These are phyloP conservation scores for Oegoconia quadripuncta DNA, from an alignment of 2,888 invertebrate genomes.

Conservation along the genomic window DNA sequence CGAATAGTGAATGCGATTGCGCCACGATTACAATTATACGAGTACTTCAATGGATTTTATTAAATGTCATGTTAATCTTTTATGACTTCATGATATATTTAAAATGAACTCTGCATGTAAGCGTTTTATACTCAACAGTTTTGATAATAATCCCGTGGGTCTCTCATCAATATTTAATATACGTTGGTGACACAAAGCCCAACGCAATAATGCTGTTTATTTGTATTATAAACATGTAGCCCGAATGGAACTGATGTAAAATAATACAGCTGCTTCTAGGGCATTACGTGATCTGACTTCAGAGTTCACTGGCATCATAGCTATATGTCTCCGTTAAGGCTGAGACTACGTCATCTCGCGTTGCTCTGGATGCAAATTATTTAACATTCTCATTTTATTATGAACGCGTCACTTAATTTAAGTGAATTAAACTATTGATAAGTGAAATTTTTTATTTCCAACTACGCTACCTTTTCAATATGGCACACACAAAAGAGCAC, in stretches of 20 bases:
- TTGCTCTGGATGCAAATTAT: constrained; percentile 31
- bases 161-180: background rate
- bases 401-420: background rate
- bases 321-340: constrained; percentile 24
- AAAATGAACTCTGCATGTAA: background rate
- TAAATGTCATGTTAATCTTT: too few relatives aligned
- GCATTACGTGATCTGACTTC: constrained; percentile 41
- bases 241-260: constrained; percentile 35
- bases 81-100: too few relatives aligned
- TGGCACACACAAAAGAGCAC: too few relatives aligned
- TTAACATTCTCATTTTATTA: constrained; percentile 19
- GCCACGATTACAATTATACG: too few relatives aligned
- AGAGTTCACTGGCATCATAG: constrained; percentile 14
- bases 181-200: background rate
- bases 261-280: constrained; percentile 40
- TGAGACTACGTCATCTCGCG: constrained; percentile 19
- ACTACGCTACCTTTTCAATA: too few relatives aligned
- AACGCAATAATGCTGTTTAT: constrained; percentile 24
- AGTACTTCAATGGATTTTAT: too few relatives aligned
- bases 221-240: constrained; percentile 33
- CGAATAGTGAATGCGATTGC: too few relatives aligned
- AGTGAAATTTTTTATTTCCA: too few relatives aligned
- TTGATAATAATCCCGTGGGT: background rate
- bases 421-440: too few relatives aligned
- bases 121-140: background rate